Evolutionary conservation across 2,113 vertebrate genomes (phyloP), one percentile per base, ranked within the genome.

Genomic region (Polypterus senegalus): DNA sequence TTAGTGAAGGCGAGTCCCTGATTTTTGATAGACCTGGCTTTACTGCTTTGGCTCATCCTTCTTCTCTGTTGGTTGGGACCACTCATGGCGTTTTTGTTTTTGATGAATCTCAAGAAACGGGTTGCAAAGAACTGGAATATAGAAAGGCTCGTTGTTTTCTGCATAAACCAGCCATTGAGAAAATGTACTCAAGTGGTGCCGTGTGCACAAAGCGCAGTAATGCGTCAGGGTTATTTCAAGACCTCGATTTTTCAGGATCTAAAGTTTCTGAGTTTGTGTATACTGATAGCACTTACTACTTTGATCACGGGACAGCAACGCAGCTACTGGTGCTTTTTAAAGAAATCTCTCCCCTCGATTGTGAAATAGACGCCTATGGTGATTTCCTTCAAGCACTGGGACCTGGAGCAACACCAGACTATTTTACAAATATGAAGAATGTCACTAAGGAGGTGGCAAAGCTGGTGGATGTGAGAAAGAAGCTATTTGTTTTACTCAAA

Each of bases 341-440:
- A 67, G 71, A 89, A 54, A 5, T 91, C 46, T 80, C 73, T 7
- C 66, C 73, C 1, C 64, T 98, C 9, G 66, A 65, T 52, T 95
- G 91, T 78, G 94, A 99, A 74, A 85, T 97, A 51, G 94, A 99
- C 54, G 96, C 96, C 0, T 97, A 97, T 10, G 92, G 93, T 8
- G 96, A 97, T 71, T 97, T 99, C 51, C 86, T 98, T 0, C 94
- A 93, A 74, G 92, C 92, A 1, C 73, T 97, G 66, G 94, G 94
- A 3, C 72, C 85, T 1, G 67, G 76, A 10, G 90, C 93, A 55
- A 88, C 85, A 1, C 10, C 73, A 2, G 85, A 88, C 1, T 90
- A 93, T 65, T 89, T 81, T 43, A 71, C 11, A 63, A 80, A 83
- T 61, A 81, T 73, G 0, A 74, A 74, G 1, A 84, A 87, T 9